Evolutionary conservation across 2,888 invertebrate species (phyloP).

Genomic region (Sinodicranocentrus sp.): DNA sequence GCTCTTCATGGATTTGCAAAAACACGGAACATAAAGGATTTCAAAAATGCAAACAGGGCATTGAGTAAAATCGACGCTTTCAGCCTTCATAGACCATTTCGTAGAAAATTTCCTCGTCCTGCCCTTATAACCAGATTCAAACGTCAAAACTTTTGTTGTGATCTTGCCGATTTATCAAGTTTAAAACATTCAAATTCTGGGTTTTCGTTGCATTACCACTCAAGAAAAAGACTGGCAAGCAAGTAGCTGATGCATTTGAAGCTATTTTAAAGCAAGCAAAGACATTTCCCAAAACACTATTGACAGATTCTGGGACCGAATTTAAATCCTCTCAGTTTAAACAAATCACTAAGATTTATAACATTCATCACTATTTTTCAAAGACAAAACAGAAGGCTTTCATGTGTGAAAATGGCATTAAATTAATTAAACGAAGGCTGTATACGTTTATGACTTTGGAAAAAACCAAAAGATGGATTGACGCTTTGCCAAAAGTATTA

Average conservation of each 20-base stretch:
- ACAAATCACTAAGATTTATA: background rate
- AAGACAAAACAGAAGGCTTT: background rate
- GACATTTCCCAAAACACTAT: background rate
- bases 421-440: background rate
- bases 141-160: background rate
- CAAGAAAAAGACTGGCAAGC: background rate
- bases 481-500: background rate
- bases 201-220: background rate
- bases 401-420: background rate
- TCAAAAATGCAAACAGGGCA: background rate
- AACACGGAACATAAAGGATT: background rate
- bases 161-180: background rate
- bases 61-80: background rate
- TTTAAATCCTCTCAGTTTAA: background rate
- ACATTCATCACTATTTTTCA: background rate
- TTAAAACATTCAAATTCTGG: background rate
- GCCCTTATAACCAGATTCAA: background rate
- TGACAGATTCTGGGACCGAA: background rate
- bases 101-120: background rate
- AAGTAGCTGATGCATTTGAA: background rate
- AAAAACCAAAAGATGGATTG: background rate
- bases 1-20: background rate
- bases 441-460: background rate
- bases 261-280: background rate
- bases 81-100: background rate